phyloP scores from a whole-genome alignment of 2,113 vertebrate genomes.

The Hippoglossus stenolepis region DNA sequence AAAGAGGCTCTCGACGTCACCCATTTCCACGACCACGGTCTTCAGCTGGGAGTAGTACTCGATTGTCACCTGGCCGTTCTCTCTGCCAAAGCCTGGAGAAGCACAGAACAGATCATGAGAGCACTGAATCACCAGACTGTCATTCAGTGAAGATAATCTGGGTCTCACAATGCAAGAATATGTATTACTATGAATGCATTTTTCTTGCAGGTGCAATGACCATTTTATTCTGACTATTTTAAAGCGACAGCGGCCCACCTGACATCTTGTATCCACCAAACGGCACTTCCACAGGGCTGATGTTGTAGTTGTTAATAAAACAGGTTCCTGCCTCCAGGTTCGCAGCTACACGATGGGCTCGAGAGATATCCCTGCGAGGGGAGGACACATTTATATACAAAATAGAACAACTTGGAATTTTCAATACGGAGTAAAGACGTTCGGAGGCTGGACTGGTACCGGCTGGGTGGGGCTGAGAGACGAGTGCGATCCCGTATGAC shows the following conservation, averaged over 20 bases:
- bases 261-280: slow-evolving; percentile 97
- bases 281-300: slow-evolving; percentile 89
- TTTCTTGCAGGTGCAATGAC: too few species aligned
- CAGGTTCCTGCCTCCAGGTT: slow-evolving; percentile 92
- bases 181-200: too few species aligned
- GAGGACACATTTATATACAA: neutral
- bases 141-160: neutral
- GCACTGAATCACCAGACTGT: neutral
- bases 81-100: slow-evolving; percentile 91
- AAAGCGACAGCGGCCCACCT: slow-evolving; percentile 78
- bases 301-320: slow-evolving; percentile 97
- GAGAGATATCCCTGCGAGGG: slow-evolving; percentile 88
- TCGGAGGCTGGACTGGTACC: too few species aligned
- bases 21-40: slow-evolving; percentile 95
- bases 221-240: too few species aligned
- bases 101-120: neutral
- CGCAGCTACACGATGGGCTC: slow-evolving; percentile 91
- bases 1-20: slow-evolving; percentile 88
- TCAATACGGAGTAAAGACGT: too few species aligned
- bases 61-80: slow-evolving; percentile 91
- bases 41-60: slow-evolving; percentile 97
- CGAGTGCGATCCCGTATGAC: too few species aligned
- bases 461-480: too few species aligned
- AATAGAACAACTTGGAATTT: neutral
- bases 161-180: neutral